A percentile compares a stretch with the other conserved stretches of the same genome.
phyloP scores from a whole-genome alignment of 2,797 vertebrate species.

The Silurus lanzhouensis region DNA sequence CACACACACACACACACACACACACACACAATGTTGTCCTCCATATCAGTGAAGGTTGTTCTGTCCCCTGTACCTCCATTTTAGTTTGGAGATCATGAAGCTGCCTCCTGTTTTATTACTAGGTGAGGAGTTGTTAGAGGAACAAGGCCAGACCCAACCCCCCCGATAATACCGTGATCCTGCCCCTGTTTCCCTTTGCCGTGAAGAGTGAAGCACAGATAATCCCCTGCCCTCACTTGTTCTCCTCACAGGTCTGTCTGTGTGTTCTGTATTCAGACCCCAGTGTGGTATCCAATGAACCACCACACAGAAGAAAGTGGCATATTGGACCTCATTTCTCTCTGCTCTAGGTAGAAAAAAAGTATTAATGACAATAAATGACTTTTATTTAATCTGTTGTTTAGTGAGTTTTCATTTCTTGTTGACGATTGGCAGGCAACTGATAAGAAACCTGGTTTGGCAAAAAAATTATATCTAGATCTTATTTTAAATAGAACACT shows the following conservation, averaged over 20 bases:
- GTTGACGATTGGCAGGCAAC: background rate
- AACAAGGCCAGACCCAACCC: constrained; percentile 10
- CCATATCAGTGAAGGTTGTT: constrained; percentile 74
- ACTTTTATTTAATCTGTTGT: constrained; percentile 76
- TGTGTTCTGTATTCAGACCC: constrained; percentile 68
- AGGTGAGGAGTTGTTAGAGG: constrained; percentile 34
- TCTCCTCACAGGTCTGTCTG: constrained; percentile 54
- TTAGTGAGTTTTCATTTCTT: constrained; percentile 20
- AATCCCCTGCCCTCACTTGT: constrained; percentile 44
- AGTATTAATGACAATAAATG: constrained; percentile 83
- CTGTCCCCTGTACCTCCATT: constrained; percentile 69
- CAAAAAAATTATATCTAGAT: background rate
- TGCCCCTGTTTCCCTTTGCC: constrained; percentile 38
- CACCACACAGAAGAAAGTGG: constrained; percentile 74
- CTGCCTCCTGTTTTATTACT: constrained; percentile 36
- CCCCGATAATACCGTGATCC: constrained; percentile 24
- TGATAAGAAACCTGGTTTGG: background rate
- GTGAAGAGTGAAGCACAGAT: constrained; percentile 54
- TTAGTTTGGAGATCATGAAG: constrained; percentile 68
- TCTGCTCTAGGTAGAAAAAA: constrained; percentile 71
- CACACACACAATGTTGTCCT: constrained; percentile 54
- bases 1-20: constrained; percentile 45
- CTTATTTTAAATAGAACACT: background rate
- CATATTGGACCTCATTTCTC: constrained; percentile 68
- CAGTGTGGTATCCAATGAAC: constrained; percentile 58